Evolutionary conservation across 2,888 invertebrate species (phyloP).

Genomic region (Tetragonula carbonaria): DNA sequence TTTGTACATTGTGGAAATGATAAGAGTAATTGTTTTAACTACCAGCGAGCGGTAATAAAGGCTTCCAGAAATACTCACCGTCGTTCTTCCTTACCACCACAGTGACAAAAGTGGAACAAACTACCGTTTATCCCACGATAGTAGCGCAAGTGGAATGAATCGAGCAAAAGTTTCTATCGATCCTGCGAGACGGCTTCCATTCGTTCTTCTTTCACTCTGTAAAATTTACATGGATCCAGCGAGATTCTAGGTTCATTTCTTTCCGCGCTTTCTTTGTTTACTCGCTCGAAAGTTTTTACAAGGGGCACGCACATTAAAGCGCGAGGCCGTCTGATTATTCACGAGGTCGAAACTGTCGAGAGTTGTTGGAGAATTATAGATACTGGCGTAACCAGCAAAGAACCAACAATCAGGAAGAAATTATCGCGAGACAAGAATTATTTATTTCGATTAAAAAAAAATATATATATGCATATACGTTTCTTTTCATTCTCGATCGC

Average conservation of each 20-base stretch:
- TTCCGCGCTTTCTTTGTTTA: constrained; percentile 2
- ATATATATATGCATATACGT: too few species aligned
- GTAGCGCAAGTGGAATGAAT: constrained; percentile 40
- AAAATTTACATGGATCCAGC: constrained; percentile 50
- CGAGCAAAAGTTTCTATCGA: constrained; percentile 51
- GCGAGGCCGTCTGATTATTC: constrained; percentile 64
- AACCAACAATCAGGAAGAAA: too few species aligned
- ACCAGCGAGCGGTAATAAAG: neutral
- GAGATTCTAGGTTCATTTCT: constrained; percentile 40
- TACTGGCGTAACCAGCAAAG: too few species aligned
- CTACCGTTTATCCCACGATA: constrained; percentile 40
- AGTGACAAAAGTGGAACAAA: constrained; percentile 30
- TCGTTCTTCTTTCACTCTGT: neutral
- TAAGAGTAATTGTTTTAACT: neutral
- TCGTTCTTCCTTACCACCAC: neutral
- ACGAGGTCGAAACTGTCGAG: constrained; percentile 44
- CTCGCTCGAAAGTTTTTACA: constrained; percentile 40
- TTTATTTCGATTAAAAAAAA: neutral
- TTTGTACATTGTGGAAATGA: too few species aligned
- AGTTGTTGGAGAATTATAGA: neutral
- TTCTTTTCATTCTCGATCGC: too few species aligned
- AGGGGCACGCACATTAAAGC: constrained; percentile 61
- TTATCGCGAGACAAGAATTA: neutral
- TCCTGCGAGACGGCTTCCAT: constrained; percentile 38
- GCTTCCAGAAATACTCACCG: neutral